Evolutionary conservation across 2,888 invertebrate species (phyloP).

Genomic region (Tipula helvola): DNA sequence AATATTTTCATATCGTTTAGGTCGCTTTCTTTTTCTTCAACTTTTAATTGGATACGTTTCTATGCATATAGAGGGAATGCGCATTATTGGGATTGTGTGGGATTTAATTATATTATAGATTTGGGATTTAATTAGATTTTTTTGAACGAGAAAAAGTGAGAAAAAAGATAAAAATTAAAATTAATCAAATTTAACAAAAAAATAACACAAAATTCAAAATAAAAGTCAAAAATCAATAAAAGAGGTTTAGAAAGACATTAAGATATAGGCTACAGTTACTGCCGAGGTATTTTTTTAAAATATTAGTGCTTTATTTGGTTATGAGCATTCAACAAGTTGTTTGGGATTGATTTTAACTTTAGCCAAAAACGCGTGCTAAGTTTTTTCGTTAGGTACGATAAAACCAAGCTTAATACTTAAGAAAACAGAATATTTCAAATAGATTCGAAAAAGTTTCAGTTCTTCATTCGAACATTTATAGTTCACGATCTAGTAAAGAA

Average conservation of each 20-base stretch:
- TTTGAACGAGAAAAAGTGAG: not conserved
- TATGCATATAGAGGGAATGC: not conserved
- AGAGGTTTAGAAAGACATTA: not conserved
- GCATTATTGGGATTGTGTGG: not conserved
- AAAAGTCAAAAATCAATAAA: not conserved
- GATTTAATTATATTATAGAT: not conserved
- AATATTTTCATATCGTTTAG: not conserved
- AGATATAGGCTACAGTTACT: not conserved
- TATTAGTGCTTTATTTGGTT: too few species aligned
- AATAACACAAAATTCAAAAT: not conserved
- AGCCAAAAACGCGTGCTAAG: too few species aligned
- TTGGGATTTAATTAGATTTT: not conserved
- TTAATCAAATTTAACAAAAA: not conserved
- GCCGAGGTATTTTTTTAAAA: not conserved
- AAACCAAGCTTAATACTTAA: too few species aligned
- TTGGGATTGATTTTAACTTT: too few species aligned
- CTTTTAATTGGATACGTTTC: not conserved
- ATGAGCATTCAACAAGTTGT: too few species aligned
- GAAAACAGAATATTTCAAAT: too few species aligned
- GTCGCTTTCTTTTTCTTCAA: not conserved
- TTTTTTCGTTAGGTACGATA: too few species aligned
- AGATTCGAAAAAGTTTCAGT: too few species aligned
- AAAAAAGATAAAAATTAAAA: not conserved
- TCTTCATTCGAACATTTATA: too few species aligned
- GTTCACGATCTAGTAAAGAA: too few species aligned